Evolutionary conservation across 2,113 vertebrate species (phyloP), one percentile per base, ranked within the genome.

Genomic region (Phocoena sinus): DNA sequence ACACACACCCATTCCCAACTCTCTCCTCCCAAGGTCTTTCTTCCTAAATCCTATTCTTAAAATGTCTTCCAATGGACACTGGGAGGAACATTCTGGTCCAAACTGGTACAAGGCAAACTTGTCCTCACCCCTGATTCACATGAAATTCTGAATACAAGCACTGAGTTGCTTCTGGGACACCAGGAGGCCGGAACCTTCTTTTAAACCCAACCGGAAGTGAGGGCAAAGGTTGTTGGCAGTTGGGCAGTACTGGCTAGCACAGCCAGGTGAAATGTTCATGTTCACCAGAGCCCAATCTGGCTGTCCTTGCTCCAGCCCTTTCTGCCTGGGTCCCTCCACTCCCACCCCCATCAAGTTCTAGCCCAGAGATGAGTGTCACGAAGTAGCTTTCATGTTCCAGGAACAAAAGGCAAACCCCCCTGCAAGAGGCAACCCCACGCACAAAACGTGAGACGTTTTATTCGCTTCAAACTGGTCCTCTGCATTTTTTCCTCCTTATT

Each of bases 401-500:
- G n/a, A 58, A 77, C 20, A 62, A 56, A 88, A 67, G 62, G n/a
- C 53, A 50, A 96, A 96, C 47, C 89, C 92, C 76, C 36, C 95
- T 25, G 65, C 60, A 13, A 88, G 58, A 26, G 83, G 68, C 77
- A 9, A 92, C n/a, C 60, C 41, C 53, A 4, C 0, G 0, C 9
- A 2, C 83, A 53, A 71, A 91, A 21, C 38, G 0, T 20, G 28
- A 44, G 56, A 80, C 25, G 56, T 68, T 95, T 38, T 21, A 71
- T 80, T 95, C 74, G 96, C 96, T 97, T 98, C 97, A 58, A 97
- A 94, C 96, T 88, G 96, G 94, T 96, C 94, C 97, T 97, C 91
- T 96, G 82, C 96, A 65, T 86, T 97, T 95, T 95, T 86, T 74
- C 58, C 65, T 97, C 31, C 60, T 79, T 94, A 91, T 70, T 63